Evolutionary conservation across 1,140 invertebrate species (phyloP), one percentile per base, ranked within the genome.

Genomic region (Penaeus chinensis): DNA sequence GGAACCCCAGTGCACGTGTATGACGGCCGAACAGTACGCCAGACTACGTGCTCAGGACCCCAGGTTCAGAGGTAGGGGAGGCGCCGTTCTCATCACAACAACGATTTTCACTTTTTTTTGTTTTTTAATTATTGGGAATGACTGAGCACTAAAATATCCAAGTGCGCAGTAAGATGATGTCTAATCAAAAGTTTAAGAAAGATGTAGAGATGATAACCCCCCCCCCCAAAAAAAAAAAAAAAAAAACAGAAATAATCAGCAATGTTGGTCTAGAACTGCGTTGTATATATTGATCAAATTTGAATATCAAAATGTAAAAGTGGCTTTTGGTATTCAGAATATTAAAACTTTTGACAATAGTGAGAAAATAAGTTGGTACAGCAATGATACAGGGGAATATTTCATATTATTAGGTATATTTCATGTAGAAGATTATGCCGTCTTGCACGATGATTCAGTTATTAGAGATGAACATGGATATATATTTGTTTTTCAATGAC

Each of bases 1-100:
- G 88, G 97, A 98, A 92, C 96, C 96, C 74, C 97, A 98, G 91
- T 98, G 97, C 93, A 98, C 97, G 85, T 98, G 97, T 92, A 98
- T 98, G 97, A 96, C 97, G 27, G 95, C 97, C 81, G 97, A 98
- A 92, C 97, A 98, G 93, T 97, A 97, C 92, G 95, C 96, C 89
- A 94, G 96, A 91, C 94, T 97, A 82, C 93, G 96, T 91, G 95
- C 90, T 7, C 96, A 96, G 93, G 96, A 97, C 94, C 95, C 96
- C 81, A 93, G 96, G 93, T 96, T 96, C 93, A 94, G 96, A 93
- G 93, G 94, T 93, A 92, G 91, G 88, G 92, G 16, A 54, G 54
- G 11, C 54, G 54, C 24, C 32, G 47, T 27, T 71, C 22, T 85
- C 60, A 16, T 13, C 61, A 8, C 61, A 19, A n/a, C 27, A 76